Evolutionary conservation across 2,797 vertebrate species (phyloP), one percentile per base, ranked within the genome.

Genomic region (Sandelia bainsii): DNA sequence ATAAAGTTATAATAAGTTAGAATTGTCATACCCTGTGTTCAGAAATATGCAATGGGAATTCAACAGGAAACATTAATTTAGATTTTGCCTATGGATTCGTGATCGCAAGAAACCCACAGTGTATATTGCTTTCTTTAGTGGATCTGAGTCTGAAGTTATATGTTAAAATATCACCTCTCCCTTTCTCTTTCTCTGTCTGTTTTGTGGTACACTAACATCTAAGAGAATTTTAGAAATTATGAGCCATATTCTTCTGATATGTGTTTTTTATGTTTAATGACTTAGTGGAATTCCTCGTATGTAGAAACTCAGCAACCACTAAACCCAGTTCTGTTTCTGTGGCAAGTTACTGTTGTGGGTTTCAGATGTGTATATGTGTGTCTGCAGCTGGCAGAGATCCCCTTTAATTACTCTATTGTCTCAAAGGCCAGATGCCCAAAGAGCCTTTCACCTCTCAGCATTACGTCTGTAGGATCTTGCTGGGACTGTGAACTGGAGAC

Each of bases 341-440:
- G 61, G 69, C 46, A 20, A 59, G 46, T 58, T 61, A 51, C 44
- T 27, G 48, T 16, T 16, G 40, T 42, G 40, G 40, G 77, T 53
- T 66, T 2, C 17, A 49, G 51, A 16, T 17, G 34, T 32, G 46
- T 65, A 37, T 19, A 5, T 8, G 17, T 45, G 17, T 45, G 67
- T 54, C 37, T 79, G 75, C 69, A 80, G 79, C 63, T 79, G 81
- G 75, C 49, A 52, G 40, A 75, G 65, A 66, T 57, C 62, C 85
- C 92, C 81, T 89, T 80, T 92, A 79, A 82, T 92, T 92, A 93
- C 86, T 88, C 69, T 80, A 82, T 91, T 92, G 89, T 93, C 93
- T 87, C 81, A 86, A 70, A 84, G 86, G 60, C 83, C 86, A 85
- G 52, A 90, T 85, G 89, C 75, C 85, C 52, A 51, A 6, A 64